Evolutionary conservation across 2,113 vertebrate genomes (phyloP), one percentile per base, ranked within the genome.

Genomic region (Eurypyga helias): DNA sequence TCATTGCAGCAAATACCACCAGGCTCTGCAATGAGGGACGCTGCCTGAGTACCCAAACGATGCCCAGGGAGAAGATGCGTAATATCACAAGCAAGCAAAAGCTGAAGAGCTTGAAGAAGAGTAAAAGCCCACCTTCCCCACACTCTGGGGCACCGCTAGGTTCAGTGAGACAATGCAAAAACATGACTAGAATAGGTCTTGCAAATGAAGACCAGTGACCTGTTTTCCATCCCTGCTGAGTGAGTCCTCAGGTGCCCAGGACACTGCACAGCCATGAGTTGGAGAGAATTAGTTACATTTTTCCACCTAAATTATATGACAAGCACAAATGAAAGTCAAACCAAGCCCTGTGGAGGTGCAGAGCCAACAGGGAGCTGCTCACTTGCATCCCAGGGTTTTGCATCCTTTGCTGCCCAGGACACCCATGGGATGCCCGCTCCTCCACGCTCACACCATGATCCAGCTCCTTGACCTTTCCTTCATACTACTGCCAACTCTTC

Each of bases 41-140:
- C 17, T 46, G 23, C 9, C 46, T 34, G 9, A 31, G 15, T 5
- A 12, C 13, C 15, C 31, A 41, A 18, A 23, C 0, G 0, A 67
- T 41, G 7, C 11, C 11, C 66, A 83, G 70, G 54, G 66, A 80
- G 24, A 69, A 79, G 12, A 15, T 41, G 55, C 8, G 18, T 11
- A 51, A 18, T 55, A 45, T 9, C 41, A 70, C 29, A 46, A 85
- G 33, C 9, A 72, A 64, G 7, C 4, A 71, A 36, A 73, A 62
- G 29, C 49, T 43, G 23, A 67, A 75, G 20, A 58, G 3, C 28
- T 77, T 6, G 5, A 88, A 62, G 17, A 88, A 61, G 8, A 77
- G 43, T 43, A 46, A 79, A 79, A 89, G 8, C 3, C 8, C 29
- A 31, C 26, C 4, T 79, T 52, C 26, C 38, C 15, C 38, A 46